phyloP scores from a whole-genome alignment of 2,113 vertebrate species.

The Delphinapterus leucas region DNA sequence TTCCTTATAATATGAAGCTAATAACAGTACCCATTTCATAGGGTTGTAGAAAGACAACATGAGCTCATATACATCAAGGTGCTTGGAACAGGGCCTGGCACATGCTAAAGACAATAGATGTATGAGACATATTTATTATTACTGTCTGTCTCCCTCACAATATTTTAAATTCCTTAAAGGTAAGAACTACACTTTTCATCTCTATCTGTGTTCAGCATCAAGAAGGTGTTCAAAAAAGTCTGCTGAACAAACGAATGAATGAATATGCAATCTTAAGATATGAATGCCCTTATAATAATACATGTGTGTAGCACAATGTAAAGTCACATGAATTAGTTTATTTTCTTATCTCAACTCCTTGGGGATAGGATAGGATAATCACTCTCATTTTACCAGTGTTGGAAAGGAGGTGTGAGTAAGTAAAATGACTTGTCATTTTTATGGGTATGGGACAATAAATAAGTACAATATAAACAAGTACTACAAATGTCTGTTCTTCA shows the following conservation, averaged over 20 bases:
- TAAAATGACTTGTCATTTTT: not conserved
- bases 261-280: not conserved
- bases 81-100: not conserved
- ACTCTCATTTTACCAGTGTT: not conserved
- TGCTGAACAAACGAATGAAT: not conserved
- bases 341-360: conserved; percentile 28
- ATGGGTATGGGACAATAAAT: not conserved
- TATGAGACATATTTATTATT: not conserved
- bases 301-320: not conserved
- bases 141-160: not conserved
- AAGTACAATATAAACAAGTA: conserved; percentile 14
- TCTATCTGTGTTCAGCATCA: not conserved
- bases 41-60: not conserved
- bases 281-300: not conserved
- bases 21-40: not conserved
- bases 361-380: not conserved
- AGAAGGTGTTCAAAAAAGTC: not conserved
- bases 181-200: not conserved
- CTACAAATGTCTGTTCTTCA: not conserved
- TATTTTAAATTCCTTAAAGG: conserved; percentile 18
- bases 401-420: not conserved
- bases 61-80: not conserved
- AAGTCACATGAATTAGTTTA: not conserved
- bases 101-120: not conserved
- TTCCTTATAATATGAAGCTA: conserved; percentile 21